A percentile compares a stretch with the other conserved stretches of the same genome.
These are phyloP conservation scores for Nothocercus julius DNA, from an alignment of 2,113 vertebrate genomes.

Conservation along the genomic window DNA sequence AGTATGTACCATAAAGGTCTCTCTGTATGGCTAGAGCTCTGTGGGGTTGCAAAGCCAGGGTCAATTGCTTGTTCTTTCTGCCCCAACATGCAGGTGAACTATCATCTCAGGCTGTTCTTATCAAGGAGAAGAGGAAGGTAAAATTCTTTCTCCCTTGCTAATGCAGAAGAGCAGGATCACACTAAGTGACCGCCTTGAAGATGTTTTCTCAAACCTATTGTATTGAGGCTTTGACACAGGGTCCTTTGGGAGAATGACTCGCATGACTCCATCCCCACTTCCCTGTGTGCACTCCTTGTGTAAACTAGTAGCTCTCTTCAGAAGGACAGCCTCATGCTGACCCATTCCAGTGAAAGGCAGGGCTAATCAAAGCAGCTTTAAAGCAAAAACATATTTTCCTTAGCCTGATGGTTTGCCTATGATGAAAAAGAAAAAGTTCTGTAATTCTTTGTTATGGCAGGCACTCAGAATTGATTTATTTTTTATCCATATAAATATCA, in stretches of 20 bases:
- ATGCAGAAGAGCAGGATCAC: neutral
- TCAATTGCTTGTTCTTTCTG: too few species aligned
- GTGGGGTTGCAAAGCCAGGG: neutral
- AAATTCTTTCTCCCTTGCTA: accelerated
- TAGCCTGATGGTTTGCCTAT: neutral
- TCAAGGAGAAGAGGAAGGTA: neutral
- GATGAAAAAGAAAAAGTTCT: neutral
- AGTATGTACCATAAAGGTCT: accelerated
- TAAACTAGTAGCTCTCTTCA: neutral
- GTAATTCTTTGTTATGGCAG: neutral
- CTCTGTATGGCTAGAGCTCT: neutral
- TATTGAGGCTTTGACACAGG: neutral
- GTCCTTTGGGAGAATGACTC: neutral
- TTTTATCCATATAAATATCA: neutral
- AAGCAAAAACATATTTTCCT: neutral
- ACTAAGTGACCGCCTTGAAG: neutral
- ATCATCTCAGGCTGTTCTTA: neutral
- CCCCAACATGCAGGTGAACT: too few species aligned
- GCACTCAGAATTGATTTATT: neutral
- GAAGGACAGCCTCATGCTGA: neutral
- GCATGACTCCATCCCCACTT: accelerated
- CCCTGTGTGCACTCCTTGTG: accelerated
- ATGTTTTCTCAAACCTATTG: neutral
- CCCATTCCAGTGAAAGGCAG: neutral
- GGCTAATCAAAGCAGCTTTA: neutral